Conservation (phyloP, 2,888 invertebrate species). For the Lithosia quadra region DNA sequence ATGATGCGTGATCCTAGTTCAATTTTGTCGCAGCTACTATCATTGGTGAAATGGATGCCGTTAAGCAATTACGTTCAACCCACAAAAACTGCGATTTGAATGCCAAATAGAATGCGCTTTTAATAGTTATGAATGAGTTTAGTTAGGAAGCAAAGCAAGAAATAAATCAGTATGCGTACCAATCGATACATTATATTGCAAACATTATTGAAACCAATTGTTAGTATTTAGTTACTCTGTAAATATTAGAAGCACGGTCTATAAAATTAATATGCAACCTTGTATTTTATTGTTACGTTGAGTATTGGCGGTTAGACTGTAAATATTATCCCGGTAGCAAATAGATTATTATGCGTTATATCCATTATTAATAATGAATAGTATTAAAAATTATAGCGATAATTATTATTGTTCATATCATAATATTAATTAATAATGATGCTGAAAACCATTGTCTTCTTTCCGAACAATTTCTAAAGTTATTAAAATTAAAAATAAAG, state of each 20-base stretch:
- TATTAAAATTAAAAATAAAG: conserved; percentile 87
- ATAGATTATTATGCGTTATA: conserved; percentile 82
- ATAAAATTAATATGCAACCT: conserved; percentile 57
- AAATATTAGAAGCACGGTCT: conserved; percentile 67
- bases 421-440: conserved; percentile 87
- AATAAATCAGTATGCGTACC: neutral
- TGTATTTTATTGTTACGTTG: conserved; percentile 72
- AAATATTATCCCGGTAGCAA: conserved; percentile 73
- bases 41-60: neutral
- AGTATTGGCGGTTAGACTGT: conserved; percentile 68
- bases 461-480: conserved; percentile 93
- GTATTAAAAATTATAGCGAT: conserved; percentile 80
- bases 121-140: neutral
- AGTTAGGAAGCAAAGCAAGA: neutral
- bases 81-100: too few species aligned
- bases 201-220: too few species aligned
- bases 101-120: neutral
- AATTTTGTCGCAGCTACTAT: neutral
- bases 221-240: conserved; percentile 5
- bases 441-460: conserved; percentile 89
- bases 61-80: too few species aligned
- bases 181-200: too few species aligned
- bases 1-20: neutral
- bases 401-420: conserved; percentile 90
- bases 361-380: conserved; percentile 80